Evolutionary conservation across 2,797 vertebrate species (phyloP), one percentile per base, ranked within the genome.

Genomic region (Amniataba percoides): DNA sequence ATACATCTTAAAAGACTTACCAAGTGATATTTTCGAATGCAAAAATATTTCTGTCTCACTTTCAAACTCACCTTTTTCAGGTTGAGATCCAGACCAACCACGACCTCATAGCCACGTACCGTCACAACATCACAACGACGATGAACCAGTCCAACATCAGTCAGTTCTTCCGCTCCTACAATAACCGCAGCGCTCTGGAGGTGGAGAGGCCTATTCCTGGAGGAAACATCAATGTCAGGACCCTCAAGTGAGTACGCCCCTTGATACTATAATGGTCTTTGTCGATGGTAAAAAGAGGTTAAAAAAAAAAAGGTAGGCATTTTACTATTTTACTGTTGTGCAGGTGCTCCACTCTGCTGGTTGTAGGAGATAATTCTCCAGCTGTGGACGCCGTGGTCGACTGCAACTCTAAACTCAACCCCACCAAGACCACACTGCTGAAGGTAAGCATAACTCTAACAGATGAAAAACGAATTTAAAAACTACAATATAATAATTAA

Each of bases 331-430:
- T 60, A 19, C 13, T 77, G 18, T 40, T 57, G 64, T 90, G 7
- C 78, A 99, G 98, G 87, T 99, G 98, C 71, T 93, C 96, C 21
- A 72, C 96, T 4, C 92, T 99, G 69, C 88, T 99, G 91, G 94
- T 99, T 77, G 98, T 98, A 0, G 98, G 98, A 1, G 98, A 99
- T 85, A 95, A 86, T 40, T 97, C 98, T 74, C 98, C 97, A 0
- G 96, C 94, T 0, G 97, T 99, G 87, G 97, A 98, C 4, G 96
- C 95, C 0, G 98, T 98, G 94, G 98, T 99, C 58, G 97, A 98
- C 82, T 98, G 97, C 90, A 99, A 99, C 82, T 95, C 97, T 8
- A 99, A 97, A 89, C 90, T 99, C 88, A 96, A 98, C 89, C 98
- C 98, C 27, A 97, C 97, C 11, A 98, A 96, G 89, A 97, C 97